Evolutionary conservation across 2,797 vertebrate species (phyloP).

Genomic region (Syngnathus acus): DNA sequence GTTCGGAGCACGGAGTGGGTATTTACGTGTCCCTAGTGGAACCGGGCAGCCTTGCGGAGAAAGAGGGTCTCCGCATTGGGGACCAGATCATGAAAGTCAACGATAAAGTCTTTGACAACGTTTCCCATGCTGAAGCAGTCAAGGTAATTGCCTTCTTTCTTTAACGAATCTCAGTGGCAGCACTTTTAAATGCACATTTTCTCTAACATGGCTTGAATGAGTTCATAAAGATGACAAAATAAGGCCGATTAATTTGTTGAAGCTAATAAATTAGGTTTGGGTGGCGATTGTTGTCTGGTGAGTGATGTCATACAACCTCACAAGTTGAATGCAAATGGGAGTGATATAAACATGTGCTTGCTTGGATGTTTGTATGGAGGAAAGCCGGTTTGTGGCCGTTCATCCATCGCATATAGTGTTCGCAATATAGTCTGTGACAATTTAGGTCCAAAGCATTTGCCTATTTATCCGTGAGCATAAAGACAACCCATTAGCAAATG

Average conservation of each 20-base stretch:
- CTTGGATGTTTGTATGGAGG: not conserved
- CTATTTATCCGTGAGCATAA: constrained; percentile 17
- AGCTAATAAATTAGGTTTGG: not conserved
- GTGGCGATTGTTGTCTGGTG: constrained; percentile 2
- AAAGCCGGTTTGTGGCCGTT: not conserved
- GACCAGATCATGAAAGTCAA: constrained; percentile 96
- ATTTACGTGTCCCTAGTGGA: constrained; percentile 97
- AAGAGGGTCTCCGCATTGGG: constrained; percentile 85
- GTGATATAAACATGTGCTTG: constrained; percentile 11
- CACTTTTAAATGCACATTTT: not conserved
- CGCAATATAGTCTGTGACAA: not conserved
- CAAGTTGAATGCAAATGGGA: constrained; percentile 35
- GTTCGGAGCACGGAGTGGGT: constrained; percentile 92
- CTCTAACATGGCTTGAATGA: not conserved
- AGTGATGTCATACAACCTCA: not conserved
- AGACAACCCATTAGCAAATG: constrained; percentile 45
- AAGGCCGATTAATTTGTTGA: not conserved
- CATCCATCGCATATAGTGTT: not conserved
- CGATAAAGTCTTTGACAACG: constrained; percentile 83
- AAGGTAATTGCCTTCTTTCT: constrained; percentile 70
- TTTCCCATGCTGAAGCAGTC: constrained; percentile 90
- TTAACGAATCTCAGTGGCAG: not conserved
- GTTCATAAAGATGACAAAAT: not conserved
- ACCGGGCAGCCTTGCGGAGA: constrained; percentile 89
- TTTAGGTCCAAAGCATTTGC: constrained; percentile 1